Evolutionary conservation across 2,797 vertebrate genomes (phyloP), one percentile per base, ranked within the genome.

Genomic region (Oryzias sinensis): DNA sequence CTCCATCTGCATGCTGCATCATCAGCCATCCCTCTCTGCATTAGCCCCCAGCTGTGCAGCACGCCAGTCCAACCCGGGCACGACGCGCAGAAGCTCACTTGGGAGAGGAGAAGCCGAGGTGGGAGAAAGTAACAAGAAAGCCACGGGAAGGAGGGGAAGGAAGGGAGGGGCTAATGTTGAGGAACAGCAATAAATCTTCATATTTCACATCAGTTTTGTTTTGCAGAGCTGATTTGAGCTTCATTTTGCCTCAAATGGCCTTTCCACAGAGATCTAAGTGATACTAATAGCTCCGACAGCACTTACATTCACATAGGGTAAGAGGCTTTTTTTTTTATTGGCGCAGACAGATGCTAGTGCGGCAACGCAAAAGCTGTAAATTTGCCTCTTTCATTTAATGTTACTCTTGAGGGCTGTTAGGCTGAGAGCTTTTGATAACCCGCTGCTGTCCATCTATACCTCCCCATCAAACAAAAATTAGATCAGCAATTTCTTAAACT

Each of bases 1-100:
- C 86, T 84, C 85, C 82, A 90, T 92, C 81, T 89, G 87, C 70
- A 88, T 82, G 67, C 69, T 54, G 65, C 65, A 74, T 83, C 80
- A 71, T 77, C 83, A 84, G 72, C 76, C 80, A 71, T 68, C 79
- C 67, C 52, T 66, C 62, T 74, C 75, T 70, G 79, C 79, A 82
- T 87, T 82, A 85, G 78, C 84, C 81, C 68, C 87, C 81, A 85
- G 87, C 88, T 83, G 87, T 72, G 87, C 69, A 44, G 70, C 56
- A 41, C 77, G 83, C 79, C 76, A 71, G 67, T 65, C 76, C 70
- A 65, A 50, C 73, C 74, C 68, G n/a, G 54, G 62, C 49, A 11
- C 8, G 2, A 42, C 4, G 22, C 41, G 52, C 48, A 14, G 54
- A 62, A 57, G 53, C 53, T 48, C 66, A 68, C 72, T 73, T 54